Conservation (phyloP, 1,140 invertebrate genomes). For the Argopecten irradians region DNA sequence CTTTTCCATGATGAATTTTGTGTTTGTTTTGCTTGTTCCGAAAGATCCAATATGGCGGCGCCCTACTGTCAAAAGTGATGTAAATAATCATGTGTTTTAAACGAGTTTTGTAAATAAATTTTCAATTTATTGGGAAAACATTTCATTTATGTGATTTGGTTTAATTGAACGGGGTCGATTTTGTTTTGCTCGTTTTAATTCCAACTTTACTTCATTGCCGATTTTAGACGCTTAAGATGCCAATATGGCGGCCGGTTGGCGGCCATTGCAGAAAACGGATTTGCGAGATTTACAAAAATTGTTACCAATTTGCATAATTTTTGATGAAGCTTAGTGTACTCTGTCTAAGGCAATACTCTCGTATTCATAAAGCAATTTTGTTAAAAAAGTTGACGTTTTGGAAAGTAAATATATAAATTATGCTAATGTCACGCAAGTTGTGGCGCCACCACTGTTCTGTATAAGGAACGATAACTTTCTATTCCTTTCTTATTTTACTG, state of each 20-base stretch:
- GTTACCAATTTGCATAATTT: background rate
- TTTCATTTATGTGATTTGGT: background rate
- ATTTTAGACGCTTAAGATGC: background rate
- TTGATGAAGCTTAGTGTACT: too few relatives aligned
- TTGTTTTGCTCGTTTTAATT: background rate
- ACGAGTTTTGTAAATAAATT: background rate
- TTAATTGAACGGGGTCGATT: background rate
- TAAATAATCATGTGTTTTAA: background rate
- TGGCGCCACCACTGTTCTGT: background rate
- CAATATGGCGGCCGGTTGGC: background rate
- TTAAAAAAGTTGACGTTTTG: too few relatives aligned
- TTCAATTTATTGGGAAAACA: background rate
- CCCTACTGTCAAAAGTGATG: constrained; percentile 55
- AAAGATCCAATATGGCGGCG: constrained; percentile 75
- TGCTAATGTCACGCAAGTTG: background rate
- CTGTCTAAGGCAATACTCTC: too few relatives aligned
- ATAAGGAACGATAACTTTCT: background rate
- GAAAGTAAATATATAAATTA: background rate
- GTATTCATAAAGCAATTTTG: too few relatives aligned
- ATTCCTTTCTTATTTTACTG: too few relatives aligned
- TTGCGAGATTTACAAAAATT: background rate
- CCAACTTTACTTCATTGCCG: background rate
- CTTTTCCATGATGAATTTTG: background rate
- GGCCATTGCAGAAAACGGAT: background rate
- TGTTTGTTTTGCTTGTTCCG: constrained; percentile 31